phyloP scores from a whole-genome alignment of 1,140 invertebrate genomes.

The Euschistus heros region DNA sequence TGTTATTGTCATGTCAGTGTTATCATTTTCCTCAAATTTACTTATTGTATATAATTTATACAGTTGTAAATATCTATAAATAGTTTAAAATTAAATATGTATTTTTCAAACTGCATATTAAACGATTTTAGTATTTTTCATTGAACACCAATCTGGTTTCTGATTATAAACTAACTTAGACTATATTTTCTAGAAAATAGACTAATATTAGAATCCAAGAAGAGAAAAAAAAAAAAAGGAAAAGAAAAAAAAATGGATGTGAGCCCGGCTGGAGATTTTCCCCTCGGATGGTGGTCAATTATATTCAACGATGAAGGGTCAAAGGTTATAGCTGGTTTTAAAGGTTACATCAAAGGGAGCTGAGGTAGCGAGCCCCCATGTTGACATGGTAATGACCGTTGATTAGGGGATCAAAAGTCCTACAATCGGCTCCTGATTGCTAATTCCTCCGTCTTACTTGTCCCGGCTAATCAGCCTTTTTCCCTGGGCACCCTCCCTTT shows the following conservation, averaged over 20 bases:
- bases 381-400: slow-evolving; percentile 12
- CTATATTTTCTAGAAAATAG: too few relatives aligned
- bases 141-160: too few relatives aligned
- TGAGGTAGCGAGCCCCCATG: slow-evolving; percentile 2
- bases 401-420: slow-evolving; percentile 14
- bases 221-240: not conserved
- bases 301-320: slow-evolving; percentile 5
- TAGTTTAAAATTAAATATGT: too few relatives aligned
- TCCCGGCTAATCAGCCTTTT: slow-evolving; percentile 2
- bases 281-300: not conserved
- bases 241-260: not conserved
- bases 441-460: slow-evolving; percentile 3
- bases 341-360: not conserved
- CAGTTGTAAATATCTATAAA: too few relatives aligned
- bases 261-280: not conserved
- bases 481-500: not conserved
- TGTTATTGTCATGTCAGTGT: too few relatives aligned
- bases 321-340: slow-evolving; percentile 9
- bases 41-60: too few relatives aligned
- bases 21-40: too few relatives aligned
- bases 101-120: too few relatives aligned
- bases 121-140: too few relatives aligned
- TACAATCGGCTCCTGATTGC: slow-evolving; percentile 12
- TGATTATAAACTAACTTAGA: too few relatives aligned
- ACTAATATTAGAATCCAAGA: not conserved